Evolutionary conservation across 1,140 invertebrate species (phyloP).

Genomic region (Drosophila bifasciata): DNA sequence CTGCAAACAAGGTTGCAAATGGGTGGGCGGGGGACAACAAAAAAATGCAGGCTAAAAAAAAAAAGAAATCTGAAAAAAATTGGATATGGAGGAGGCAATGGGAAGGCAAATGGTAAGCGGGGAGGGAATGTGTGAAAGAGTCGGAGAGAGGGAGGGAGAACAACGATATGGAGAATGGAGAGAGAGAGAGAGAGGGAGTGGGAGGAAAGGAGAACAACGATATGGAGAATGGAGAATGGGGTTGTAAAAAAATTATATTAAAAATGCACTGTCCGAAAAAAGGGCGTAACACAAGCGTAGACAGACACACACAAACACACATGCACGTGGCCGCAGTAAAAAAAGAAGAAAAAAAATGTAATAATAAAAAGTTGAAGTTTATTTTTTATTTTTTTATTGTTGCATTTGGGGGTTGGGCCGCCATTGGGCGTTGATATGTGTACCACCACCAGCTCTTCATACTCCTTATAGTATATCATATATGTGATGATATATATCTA

Average conservation of each 20-base stretch:
- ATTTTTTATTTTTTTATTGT: constrained; percentile 1
- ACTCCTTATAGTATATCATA: constrained; percentile 12
- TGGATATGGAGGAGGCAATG: constrained; percentile 32
- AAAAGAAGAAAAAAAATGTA: constrained; percentile 51
- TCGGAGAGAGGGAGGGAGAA: background rate
- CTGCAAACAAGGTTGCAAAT: constrained; percentile 65
- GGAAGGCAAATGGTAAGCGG: constrained; percentile 38
- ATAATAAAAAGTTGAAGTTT: constrained; percentile 70
- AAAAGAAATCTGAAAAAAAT: constrained; percentile 39
- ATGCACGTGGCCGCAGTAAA: constrained; percentile 27
- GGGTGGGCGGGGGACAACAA: constrained; percentile 5
- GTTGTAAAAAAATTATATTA: constrained; percentile 78
- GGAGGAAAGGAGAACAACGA: too few species aligned
- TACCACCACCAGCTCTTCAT: constrained; percentile 4
- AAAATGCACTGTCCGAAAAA: constrained; percentile 81
- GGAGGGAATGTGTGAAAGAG: constrained; percentile 46
- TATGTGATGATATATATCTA: constrained; percentile 24
- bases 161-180: background rate
- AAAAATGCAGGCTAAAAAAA: constrained; percentile 20
- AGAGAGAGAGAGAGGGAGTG: background rate
- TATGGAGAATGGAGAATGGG: constrained; percentile 2
- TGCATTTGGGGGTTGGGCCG: constrained; percentile 14
- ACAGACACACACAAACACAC: constrained; percentile 19
- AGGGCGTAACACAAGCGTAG: constrained; percentile 63
- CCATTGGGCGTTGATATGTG: constrained; percentile 59